These are phyloP conservation scores for Prietella phreatophila DNA, from an alignment of 2,113 vertebrate genomes.

Conservation along the genomic window DNA sequence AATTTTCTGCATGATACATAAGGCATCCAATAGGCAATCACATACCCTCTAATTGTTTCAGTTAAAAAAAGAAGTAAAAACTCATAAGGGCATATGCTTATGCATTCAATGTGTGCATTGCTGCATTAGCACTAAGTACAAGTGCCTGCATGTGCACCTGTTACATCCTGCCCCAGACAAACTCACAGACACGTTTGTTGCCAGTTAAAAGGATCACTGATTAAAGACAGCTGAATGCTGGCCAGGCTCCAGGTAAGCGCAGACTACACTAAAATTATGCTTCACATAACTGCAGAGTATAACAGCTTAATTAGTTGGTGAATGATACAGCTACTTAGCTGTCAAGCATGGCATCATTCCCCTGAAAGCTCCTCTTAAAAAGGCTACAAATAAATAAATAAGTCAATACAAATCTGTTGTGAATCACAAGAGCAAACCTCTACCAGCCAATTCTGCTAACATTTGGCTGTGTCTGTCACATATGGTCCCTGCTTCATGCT, in stretches of 20 bases:
- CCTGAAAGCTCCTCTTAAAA: neutral
- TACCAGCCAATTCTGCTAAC: conserved; percentile 10
- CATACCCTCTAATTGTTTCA: neutral
- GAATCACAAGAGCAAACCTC: conserved; percentile 28
- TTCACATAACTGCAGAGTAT: conserved; percentile 17
- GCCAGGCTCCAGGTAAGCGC: neutral
- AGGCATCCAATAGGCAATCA: neutral
- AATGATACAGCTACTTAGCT: conserved; percentile 20
- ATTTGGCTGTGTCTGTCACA: conserved; percentile 30
- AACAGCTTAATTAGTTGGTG: neutral
- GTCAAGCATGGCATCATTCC: conserved; percentile 5
- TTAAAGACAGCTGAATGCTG: conserved; percentile 2
- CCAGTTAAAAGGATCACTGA: neutral
- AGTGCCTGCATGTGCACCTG: neutral
- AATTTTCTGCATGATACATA: neutral
- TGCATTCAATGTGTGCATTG: neutral
- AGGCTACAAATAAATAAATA: conserved; percentile 7
- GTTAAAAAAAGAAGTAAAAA: conserved; percentile 4
- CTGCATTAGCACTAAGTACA: neutral
- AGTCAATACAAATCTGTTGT: neutral
- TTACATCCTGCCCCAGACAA: conserved; percentile 14
- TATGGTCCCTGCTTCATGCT: conserved; percentile 22
- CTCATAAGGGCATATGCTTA: neutral
- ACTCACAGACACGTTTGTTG: conserved; percentile 4
- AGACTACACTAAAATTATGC: neutral